Percentiles rank a stretch among this genome's conserved stretches.
These are phyloP conservation scores for Pachyuromys duprasi DNA, from an alignment of 2,797 vertebrate genomes.

Conservation along the genomic window DNA sequence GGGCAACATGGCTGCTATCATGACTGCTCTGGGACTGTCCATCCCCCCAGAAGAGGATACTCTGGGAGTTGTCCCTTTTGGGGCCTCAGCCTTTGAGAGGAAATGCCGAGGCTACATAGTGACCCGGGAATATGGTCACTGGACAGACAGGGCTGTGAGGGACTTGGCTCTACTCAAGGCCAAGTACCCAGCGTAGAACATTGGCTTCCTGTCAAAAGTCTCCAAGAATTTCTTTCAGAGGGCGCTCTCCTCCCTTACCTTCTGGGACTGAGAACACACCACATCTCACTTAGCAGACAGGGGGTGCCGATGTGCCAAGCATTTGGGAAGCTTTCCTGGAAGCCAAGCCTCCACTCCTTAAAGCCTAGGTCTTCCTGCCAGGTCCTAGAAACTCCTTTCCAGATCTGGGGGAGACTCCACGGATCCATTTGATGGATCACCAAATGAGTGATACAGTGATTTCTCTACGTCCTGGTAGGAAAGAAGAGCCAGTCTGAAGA, in stretches of 20 bases:
- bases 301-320: background rate
- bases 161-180: slow-evolving; percentile 82
- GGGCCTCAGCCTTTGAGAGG: slow-evolving; percentile 78
- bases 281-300: background rate
- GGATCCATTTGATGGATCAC: background rate
- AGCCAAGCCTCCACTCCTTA: background rate
- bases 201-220: slow-evolving; percentile 19
- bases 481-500: slow-evolving; percentile 17
- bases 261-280: background rate
- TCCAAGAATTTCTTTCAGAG: background rate
- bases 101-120: slow-evolving; percentile 85
- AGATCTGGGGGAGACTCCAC: background rate
- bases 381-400: background rate
- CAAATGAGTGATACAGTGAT: no score
- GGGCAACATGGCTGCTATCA: slow-evolving; percentile 80
- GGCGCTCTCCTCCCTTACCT: background rate
- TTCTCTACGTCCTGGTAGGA: background rate
- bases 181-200: slow-evolving; percentile 62
- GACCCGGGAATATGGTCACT: slow-evolving; percentile 80
- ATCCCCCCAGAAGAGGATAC: slow-evolving; percentile 57
- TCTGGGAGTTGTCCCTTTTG: slow-evolving; percentile 64
- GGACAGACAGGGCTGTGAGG: slow-evolving; percentile 80
- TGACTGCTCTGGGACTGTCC: slow-evolving; percentile 75
- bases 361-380: background rate
- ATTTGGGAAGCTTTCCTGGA: slow-evolving; percentile 14